These are phyloP conservation scores for Sycophaga agraensis DNA, from an alignment of 1,140 invertebrate species.

Conservation along the genomic window DNA sequence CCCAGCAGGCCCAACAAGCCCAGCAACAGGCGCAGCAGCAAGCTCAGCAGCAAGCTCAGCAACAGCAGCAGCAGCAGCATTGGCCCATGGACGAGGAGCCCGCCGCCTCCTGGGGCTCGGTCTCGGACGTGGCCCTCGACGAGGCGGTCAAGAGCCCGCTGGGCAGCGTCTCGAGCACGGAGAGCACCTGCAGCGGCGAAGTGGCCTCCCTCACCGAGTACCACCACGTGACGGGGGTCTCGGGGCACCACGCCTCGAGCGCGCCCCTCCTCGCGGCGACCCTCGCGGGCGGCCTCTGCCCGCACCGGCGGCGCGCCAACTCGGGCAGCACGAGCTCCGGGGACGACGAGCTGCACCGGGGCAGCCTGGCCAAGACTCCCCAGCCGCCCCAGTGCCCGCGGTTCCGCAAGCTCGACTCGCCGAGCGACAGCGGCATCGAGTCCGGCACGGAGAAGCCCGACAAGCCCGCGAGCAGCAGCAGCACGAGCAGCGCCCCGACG, in stretches of 20 bases:
- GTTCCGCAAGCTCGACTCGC: constrained; percentile 83
- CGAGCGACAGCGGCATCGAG: constrained; percentile 89
- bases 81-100: constrained; percentile 57
- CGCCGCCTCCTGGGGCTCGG: constrained; percentile 65
- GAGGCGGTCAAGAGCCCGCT: constrained; percentile 80
- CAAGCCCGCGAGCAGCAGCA: constrained; percentile 63
- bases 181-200: constrained; percentile 70
- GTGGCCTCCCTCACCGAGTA: constrained; percentile 66
- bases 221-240: constrained; percentile 48
- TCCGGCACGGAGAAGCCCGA: constrained; percentile 84
- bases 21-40: constrained; percentile 30
- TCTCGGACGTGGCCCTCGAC: constrained; percentile 69
- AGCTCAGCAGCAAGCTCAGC: constrained; percentile 52
- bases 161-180: constrained; percentile 82
- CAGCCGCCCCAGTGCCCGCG: constrained; percentile 59
- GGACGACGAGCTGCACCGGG: constrained; percentile 70
- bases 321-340: constrained; percentile 74
- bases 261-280: constrained; percentile 78
- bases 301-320: constrained; percentile 72
- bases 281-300: constrained; percentile 68
- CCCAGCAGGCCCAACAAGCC: constrained; percentile 55
- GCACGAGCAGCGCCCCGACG: constrained; percentile 70
- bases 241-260: constrained; percentile 58
- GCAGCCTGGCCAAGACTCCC: constrained; percentile 60
- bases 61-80: constrained; percentile 54